phyloP scores from a whole-genome alignment of 2,113 vertebrate species.

The Zeus faber region DNA sequence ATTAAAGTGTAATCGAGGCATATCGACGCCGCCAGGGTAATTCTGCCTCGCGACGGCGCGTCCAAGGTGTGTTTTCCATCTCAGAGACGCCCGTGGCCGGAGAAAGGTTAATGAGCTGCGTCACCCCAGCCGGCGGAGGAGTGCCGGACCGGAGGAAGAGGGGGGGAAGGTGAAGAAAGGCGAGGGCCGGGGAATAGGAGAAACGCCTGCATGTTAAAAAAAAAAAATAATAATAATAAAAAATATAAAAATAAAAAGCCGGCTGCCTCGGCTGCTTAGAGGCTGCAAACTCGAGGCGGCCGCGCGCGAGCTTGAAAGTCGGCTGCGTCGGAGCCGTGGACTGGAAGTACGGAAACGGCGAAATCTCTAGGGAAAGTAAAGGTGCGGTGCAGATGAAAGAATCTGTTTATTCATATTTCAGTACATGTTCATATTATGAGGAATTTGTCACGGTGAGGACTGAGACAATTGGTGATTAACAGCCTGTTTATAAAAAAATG shows the following conservation, averaged over 20 bases:
- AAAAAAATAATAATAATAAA: constrained; percentile 12
- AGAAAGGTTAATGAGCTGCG: constrained; percentile 75
- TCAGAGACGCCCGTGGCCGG: constrained; percentile 56
- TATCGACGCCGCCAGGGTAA: constrained; percentile 66
- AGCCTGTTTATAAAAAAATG: too few species aligned
- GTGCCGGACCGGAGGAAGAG: constrained; percentile 48
- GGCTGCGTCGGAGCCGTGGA: constrained; percentile 45
- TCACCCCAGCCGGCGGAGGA: constrained; percentile 49
- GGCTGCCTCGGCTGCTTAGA: too few species aligned
- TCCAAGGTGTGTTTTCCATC: constrained; percentile 51
- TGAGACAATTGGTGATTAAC: too few species aligned
- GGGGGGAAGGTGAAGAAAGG: constrained; percentile 37
- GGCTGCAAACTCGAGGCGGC: too few species aligned
- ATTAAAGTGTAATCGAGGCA: constrained; percentile 69
- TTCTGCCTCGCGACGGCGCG: constrained; percentile 58
- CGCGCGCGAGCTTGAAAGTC: too few species aligned
- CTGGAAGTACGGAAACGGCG: constrained; percentile 32
- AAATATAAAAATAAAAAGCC: constrained; percentile 31
- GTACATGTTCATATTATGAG: too few species aligned
- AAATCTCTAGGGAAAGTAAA: too few species aligned
- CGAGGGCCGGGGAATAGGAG: constrained; percentile 42
- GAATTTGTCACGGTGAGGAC: too few species aligned
- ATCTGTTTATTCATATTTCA: constrained; percentile 33
- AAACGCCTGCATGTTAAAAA: constrained; percentile 20
- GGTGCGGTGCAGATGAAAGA: too few species aligned